Base-by-base conservation (phyloP, 2,888 invertebrate genomes). In the Drosophila sordidula region DNA sequence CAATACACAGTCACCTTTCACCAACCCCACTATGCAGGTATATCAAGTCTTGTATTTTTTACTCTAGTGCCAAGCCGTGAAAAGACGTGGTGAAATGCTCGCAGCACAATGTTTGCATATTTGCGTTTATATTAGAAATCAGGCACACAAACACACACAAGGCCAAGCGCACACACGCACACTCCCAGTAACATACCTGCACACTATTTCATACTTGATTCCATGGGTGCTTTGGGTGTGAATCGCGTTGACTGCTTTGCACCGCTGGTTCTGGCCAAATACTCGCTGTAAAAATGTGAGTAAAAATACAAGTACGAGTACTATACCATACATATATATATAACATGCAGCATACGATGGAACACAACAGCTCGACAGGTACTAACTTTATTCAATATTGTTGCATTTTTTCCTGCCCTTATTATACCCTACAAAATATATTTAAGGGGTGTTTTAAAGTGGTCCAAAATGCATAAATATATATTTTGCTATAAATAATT, bases 301-400 rank as follows among this genome's bases (percentile, higher is more conserved):
- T 42, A 62, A 69, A 63, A 54, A 61, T 57, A 45, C 50, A 59
- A 38, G 29, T n/a, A 42, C 25, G 9, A 34, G 54, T 16, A 32
- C 16, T 52, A 46, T 18, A 34, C 22, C 39, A 46, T 32, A 22
- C 50, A 52, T 18, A 25, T 42, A 49, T 32, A 22, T 52, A 52
- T 26, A 69, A 50, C 63, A 56, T 54, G 70, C 63, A 79, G 66
- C 74, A 78, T 69, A 66, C 67, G 71, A 85, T 70, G 66, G 77
- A 82, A 58, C 88, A 80, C 83, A 86, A 86, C 85, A 85, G 69
- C 80, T 75, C 81, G 84, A 75, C 87, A 71, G 85, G 81, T 75
- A 85, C 80, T 85, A 88, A 86, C 85, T 83, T 88, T 88, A 88
- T 85, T 85, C 87, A 85, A 88, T 85, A 88, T 87, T 87, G 87